Conservation (phyloP, 2,797 vertebrate genomes). For the Hypotaenidia okinawae region DNA sequence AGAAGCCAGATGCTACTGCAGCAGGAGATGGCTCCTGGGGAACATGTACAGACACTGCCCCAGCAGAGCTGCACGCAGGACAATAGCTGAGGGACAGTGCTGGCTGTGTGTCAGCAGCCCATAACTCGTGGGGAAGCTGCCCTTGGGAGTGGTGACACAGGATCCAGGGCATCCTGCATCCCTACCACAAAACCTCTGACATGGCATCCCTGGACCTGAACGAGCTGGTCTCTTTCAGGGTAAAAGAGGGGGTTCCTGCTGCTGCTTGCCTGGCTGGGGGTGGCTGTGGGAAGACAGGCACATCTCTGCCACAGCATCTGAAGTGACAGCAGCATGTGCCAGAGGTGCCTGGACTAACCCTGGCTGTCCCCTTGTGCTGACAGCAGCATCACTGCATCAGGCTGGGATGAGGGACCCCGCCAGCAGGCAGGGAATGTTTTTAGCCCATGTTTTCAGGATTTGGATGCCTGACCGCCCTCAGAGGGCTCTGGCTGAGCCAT, state of each 20-base stretch:
- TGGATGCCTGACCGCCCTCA: neutral
- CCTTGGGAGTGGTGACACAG: neutral
- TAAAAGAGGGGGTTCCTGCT: neutral
- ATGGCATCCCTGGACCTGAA: neutral
- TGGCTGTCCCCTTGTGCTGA: neutral
- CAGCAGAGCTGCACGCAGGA: neutral
- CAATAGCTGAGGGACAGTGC: rapidly evolving
- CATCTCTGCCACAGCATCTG: neutral
- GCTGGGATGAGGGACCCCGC: neutral
- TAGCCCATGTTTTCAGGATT: neutral
- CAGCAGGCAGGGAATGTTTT: neutral
- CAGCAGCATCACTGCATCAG: neutral
- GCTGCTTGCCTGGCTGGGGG: neutral
- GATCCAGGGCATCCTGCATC: no score
- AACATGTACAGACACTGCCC: rapidly evolving
- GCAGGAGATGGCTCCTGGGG: rapidly evolving
- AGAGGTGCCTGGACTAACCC: neutral
- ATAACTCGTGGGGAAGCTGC: rapidly evolving
- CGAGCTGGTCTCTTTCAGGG: neutral
- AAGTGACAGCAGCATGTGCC: neutral
- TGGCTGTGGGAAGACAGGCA: rapidly evolving
- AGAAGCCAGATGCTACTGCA: neutral
- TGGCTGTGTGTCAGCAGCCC: rapidly evolving
- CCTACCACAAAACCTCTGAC: neutral
- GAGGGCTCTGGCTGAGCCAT: neutral